These are phyloP conservation scores for Scaptomyza caliginosa DNA, from an alignment of 2,888 invertebrate species.

Conservation along the genomic window DNA sequence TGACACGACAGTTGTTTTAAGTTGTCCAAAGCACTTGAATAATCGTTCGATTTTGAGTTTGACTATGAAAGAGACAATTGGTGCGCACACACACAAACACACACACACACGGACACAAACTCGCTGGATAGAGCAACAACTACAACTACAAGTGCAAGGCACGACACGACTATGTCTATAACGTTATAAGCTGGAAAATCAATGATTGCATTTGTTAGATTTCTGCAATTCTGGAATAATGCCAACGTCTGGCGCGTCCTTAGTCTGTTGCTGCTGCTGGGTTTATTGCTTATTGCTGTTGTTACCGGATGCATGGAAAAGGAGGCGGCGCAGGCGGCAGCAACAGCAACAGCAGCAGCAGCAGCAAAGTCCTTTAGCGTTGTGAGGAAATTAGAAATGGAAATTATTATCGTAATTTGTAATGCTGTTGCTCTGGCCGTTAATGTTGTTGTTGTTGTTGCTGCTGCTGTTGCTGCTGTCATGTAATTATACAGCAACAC, in stretches of 20 bases:
- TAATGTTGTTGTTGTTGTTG: conserved; percentile 30
- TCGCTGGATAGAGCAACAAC: too few species aligned
- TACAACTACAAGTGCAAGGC: conserved; percentile 14
- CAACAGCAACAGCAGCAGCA: conserved; percentile 14
- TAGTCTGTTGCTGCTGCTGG: conserved; percentile 13
- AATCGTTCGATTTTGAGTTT: conserved; percentile 1
- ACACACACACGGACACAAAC: not conserved
- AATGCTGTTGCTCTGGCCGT: conserved; percentile 29
- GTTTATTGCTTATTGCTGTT: conserved; percentile 39
- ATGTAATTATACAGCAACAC: conserved; percentile 66
- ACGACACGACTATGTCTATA: conserved; percentile 44
- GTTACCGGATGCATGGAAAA: conserved; percentile 31
- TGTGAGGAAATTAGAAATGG: conserved; percentile 80
- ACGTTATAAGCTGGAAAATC: conserved; percentile 70
- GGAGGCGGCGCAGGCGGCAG: conserved; percentile 7
- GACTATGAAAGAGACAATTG: conserved; percentile 12
- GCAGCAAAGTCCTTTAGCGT: conserved; percentile 67
- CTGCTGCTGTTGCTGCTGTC: conserved; percentile 59
- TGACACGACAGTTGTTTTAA: conserved; percentile 4
- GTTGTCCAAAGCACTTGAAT: conserved; percentile 6
- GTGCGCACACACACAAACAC: conserved; percentile 12
- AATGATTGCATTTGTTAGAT: conserved; percentile 77
- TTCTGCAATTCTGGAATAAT: conserved; percentile 70
- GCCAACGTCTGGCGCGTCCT: conserved; percentile 61
- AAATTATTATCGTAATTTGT: conserved; percentile 82